phyloP scores from a whole-genome alignment of 2,113 vertebrate genomes.

The Microcebus ravelobensis region DNA sequence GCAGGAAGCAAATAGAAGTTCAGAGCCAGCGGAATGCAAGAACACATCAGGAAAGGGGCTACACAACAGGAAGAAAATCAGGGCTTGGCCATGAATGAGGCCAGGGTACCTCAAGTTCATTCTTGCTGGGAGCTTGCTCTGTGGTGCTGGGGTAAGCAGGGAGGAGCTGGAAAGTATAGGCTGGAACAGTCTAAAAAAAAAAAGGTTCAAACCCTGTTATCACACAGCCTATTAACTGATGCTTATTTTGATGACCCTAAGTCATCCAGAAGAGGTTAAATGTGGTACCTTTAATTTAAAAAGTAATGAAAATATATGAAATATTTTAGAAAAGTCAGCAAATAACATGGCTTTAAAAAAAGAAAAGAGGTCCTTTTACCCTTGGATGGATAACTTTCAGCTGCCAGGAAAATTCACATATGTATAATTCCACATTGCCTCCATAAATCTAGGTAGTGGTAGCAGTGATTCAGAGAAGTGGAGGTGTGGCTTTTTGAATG shows the following conservation, averaged over 20 bases:
- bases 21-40: slow-evolving; percentile 44
- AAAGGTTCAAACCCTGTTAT: background rate
- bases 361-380: background rate
- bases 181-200: background rate
- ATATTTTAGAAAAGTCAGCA: slow-evolving; percentile 42
- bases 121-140: background rate
- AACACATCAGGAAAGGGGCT: background rate
- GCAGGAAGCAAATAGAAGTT: slow-evolving; percentile 63
- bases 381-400: slow-evolving; percentile 1
- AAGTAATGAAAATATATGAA: background rate
- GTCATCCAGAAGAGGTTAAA: slow-evolving; percentile 8
- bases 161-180: background rate
- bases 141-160: background rate
- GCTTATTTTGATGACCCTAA: slow-evolving; percentile 6
- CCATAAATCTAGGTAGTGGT: slow-evolving; percentile 36
- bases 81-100: background rate
- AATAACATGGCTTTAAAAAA: slow-evolving; percentile 13
- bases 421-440: background rate
- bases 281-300: background rate
- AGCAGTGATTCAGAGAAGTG: slow-evolving; percentile 8
- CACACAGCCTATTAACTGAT: background rate
- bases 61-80: background rate
- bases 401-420: slow-evolving; percentile 63
- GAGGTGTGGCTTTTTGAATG: background rate
- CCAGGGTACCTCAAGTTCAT: background rate